phyloP scores from a whole-genome alignment of 2,113 vertebrate genomes.

The Dipodomys stephensi region DNA sequence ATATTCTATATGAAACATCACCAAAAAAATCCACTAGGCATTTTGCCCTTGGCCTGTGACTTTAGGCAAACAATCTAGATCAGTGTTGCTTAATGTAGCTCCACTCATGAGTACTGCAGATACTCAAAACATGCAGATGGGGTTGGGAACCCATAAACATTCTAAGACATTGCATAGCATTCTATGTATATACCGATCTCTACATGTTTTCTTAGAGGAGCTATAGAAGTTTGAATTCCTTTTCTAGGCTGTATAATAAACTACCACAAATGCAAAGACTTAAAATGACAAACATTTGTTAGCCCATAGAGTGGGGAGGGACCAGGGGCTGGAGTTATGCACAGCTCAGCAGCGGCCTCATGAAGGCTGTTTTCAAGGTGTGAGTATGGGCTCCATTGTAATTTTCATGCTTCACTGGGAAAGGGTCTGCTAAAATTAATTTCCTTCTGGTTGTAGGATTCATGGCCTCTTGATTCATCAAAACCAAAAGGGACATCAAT shows the following conservation, averaged over 20 bases:
- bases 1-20: slow-evolving; percentile 12
- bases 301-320: not conserved
- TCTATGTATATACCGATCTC: not conserved
- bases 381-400: not conserved
- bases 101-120: not conserved
- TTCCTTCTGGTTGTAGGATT: not conserved
- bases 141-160: not conserved
- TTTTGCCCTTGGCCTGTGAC: not conserved
- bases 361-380: not conserved
- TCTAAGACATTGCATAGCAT: not conserved
- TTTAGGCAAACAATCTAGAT: not conserved
- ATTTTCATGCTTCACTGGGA: not conserved
- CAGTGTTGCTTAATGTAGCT: not conserved
- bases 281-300: not conserved
- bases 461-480: not conserved
- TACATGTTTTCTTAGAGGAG: slow-evolving; percentile 9
- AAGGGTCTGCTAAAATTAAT: not conserved
- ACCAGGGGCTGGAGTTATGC: not conserved
- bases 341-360: not conserved
- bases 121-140: not conserved
- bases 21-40: not conserved
- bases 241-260: slow-evolving; percentile 44
- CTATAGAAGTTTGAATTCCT: not conserved
- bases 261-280: not conserved
- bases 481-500: not conserved